phyloP scores from a whole-genome alignment of 2,113 vertebrate genomes.

The Pluvianellus socialis region DNA sequence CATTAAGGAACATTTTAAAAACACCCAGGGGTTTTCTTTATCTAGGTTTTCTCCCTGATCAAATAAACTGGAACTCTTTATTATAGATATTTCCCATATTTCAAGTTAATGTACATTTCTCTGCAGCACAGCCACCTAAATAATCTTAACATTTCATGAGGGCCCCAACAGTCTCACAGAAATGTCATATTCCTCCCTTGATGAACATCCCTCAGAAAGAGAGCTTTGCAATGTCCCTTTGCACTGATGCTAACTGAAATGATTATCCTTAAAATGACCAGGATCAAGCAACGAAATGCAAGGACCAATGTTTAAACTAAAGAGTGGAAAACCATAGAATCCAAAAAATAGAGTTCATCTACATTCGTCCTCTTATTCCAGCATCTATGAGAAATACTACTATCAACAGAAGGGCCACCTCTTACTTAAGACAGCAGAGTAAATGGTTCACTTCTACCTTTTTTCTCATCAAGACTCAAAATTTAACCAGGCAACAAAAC shows the following conservation, averaged over 20 bases:
- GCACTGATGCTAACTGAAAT: conserved; percentile 6
- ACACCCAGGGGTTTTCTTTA: conserved; percentile 42
- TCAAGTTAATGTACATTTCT: conserved; percentile 41
- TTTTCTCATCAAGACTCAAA: not conserved
- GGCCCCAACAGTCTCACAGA: conserved; percentile 40
- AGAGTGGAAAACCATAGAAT: not conserved
- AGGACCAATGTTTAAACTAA: not conserved
- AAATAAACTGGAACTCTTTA: conserved; percentile 55
- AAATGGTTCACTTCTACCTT: not conserved
- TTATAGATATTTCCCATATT: conserved; percentile 51
- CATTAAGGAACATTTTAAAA: conserved; percentile 48
- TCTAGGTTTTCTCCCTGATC: conserved; percentile 31
- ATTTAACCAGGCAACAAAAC: not conserved
- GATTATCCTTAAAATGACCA: conserved; percentile 5
- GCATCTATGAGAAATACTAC: not conserved
- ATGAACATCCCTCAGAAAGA: conserved; percentile 59
- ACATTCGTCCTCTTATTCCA: not conserved
- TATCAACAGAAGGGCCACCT: not conserved
- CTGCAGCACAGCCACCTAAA: conserved; percentile 29
- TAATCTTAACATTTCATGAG: conserved; percentile 31
- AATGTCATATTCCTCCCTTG: conserved; percentile 34
- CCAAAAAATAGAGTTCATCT: not conserved
- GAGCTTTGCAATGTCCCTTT: conserved; percentile 44
- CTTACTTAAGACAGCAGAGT: not conserved
- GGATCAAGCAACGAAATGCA: conserved; percentile 18